A percentile compares a stretch with the other conserved stretches of the same genome.
phyloP scores from a whole-genome alignment of 1,140 invertebrate species.

The Trinorchestia longiramus region DNA sequence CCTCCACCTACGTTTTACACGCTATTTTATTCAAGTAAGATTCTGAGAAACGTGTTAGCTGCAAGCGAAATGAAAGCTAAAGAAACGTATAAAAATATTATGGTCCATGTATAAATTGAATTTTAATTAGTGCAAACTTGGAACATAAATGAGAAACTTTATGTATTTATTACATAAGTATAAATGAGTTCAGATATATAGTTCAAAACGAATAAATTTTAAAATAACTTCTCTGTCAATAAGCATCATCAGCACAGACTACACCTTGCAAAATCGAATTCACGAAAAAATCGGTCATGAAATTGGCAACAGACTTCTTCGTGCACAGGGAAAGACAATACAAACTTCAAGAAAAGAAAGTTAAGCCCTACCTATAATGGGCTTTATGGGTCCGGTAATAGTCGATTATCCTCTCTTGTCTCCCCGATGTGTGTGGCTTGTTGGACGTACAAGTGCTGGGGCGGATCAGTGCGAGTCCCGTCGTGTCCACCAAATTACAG shows the following conservation, averaged over 20 bases:
- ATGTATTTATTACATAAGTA: too few species aligned
- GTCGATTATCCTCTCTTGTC: not conserved
- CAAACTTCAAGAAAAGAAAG: not conserved
- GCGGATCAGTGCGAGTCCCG: not conserved
- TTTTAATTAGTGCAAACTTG: not conserved
- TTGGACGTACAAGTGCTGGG: not conserved
- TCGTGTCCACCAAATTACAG: not conserved
- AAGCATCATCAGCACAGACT: not conserved
- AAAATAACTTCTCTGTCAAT: too few species aligned
- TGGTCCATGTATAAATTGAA: not conserved
- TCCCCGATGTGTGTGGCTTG: slow-evolving; percentile 8
- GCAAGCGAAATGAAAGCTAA: not conserved
- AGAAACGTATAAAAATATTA: not conserved
- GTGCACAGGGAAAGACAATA: not conserved
- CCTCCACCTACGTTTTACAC: too few species aligned
- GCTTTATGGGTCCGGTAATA: not conserved
- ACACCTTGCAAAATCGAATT: not conserved
- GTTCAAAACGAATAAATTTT: too few species aligned
- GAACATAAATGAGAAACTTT: not conserved
- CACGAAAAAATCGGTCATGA: not conserved
- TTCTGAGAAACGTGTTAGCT: not conserved
- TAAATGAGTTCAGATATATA: too few species aligned
- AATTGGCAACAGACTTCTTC: not conserved
- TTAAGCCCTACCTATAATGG: not conserved
- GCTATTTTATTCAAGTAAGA: too few species aligned